Evolutionary conservation across 2,113 vertebrate species (phyloP).

Genomic region (Tyto alba): DNA sequence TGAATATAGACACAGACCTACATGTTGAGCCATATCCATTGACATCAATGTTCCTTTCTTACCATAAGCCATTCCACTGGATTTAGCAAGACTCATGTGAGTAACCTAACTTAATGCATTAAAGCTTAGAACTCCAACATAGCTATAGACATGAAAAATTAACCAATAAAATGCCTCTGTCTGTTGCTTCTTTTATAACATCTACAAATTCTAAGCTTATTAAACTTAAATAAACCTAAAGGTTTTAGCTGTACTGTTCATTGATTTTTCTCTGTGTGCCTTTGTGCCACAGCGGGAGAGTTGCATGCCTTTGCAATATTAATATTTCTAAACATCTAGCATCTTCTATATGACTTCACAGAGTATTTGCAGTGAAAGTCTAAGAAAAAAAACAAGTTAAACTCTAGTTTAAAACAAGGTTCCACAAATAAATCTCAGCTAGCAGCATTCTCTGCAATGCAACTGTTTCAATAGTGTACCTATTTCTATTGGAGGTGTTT

Average conservation of each 20-base stretch:
- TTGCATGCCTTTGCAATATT: slow-evolving; percentile 33
- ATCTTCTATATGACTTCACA: slow-evolving; percentile 1
- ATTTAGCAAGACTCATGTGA: neutral
- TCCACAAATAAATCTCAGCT: neutral
- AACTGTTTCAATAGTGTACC: neutral
- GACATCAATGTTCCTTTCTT: neutral
- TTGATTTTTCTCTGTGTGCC: neutral
- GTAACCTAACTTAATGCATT: neutral
- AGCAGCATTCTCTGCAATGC: neutral
- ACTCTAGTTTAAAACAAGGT: neutral
- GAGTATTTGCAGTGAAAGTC: neutral
- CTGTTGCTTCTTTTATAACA: neutral
- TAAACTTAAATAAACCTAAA: slow-evolving; percentile 40
- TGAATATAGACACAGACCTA: neutral
- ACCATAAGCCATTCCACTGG: neutral
- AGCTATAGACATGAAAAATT: neutral
- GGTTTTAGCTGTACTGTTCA: slow-evolving; percentile 1
- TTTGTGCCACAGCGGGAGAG: slow-evolving; percentile 36
- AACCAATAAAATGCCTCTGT: neutral
- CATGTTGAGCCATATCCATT: neutral
- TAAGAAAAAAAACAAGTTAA: neutral
- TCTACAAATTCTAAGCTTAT: slow-evolving; percentile 31
- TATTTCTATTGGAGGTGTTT: neutral
- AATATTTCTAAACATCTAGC: slow-evolving; percentile 56
- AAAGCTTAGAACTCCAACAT: neutral